A percentile compares a stretch with the other conserved stretches of the same genome.
These are phyloP conservation scores for Pachyramphus minor DNA, from an alignment of 2,113 vertebrate genomes.

Conservation along the genomic window DNA sequence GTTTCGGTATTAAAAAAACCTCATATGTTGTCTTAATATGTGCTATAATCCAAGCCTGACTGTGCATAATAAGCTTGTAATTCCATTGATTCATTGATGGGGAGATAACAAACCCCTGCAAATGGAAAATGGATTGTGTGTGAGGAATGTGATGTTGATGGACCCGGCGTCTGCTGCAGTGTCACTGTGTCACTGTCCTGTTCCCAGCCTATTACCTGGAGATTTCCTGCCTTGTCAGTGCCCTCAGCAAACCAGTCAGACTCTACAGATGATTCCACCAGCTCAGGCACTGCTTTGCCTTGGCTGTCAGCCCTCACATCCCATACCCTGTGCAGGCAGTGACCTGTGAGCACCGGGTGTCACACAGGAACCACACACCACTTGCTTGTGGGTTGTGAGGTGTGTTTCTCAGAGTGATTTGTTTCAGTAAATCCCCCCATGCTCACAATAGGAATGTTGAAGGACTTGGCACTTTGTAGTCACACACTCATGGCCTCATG, in stretches of 20 bases:
- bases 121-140: background rate
- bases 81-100: constrained; percentile 10
- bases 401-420: background rate
- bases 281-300: background rate
- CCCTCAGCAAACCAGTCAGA: background rate
- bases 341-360: background rate
- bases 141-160: background rate
- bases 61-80: constrained; percentile 49
- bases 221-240: background rate
- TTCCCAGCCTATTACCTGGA: background rate
- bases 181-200: background rate
- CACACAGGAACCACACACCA: background rate
- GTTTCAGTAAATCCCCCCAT: background rate
- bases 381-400: background rate
- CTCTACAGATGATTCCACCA: background rate
- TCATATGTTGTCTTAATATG: constrained; percentile 18
- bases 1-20: constrained; percentile 26
- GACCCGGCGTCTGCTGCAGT: fast-evolving
- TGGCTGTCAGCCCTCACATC: background rate
- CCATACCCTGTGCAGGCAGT: background rate
- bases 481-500: background rate
- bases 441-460: background rate
- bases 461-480: background rate
- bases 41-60: constrained; percentile 37
- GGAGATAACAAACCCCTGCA: constrained; percentile 5